Percentiles rank a stretch among this genome's conserved stretches.
Evolutionary conservation across 1,140 invertebrate genomes (phyloP).

Genomic region (Caerostris darwini): DNA sequence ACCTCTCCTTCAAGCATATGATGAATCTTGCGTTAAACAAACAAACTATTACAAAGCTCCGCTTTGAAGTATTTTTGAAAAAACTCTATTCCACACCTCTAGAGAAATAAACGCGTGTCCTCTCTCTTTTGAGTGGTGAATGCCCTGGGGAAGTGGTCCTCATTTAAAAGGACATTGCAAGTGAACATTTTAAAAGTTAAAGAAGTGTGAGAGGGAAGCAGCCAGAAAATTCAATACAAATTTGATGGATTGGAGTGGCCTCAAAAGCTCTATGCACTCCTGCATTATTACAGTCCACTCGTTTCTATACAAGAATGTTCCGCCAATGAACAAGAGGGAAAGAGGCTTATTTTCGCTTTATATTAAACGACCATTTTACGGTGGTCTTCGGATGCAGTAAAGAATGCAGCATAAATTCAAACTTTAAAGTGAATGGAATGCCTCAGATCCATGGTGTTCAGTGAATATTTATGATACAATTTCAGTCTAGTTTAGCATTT

Average conservation of each 20-base stretch:
- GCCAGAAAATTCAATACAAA: not conserved
- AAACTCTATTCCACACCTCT: not conserved
- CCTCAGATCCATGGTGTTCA: not conserved
- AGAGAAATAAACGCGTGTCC: not conserved
- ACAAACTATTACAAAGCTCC: too few species aligned
- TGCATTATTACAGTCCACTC: not conserved
- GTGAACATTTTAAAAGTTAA: not conserved
- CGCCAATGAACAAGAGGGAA: not conserved
- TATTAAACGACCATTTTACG: slow-evolving; percentile 1
- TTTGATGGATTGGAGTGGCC: slow-evolving; percentile 38
- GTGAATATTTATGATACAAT: slow-evolving; percentile 17
- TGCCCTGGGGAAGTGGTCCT: not conserved
- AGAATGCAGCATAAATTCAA: slow-evolving; percentile 3
- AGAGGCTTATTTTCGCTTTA: slow-evolving; percentile 5
- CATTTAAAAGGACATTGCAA: not conserved
- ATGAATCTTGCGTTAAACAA: too few species aligned
- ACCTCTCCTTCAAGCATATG: too few species aligned
- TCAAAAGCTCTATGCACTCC: not conserved
- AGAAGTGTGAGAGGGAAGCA: not conserved
- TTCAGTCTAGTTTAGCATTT: not conserved
- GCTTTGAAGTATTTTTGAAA: not conserved
- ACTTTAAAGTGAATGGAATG: not conserved
- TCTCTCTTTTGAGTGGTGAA: not conserved
- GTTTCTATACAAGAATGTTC: not conserved
- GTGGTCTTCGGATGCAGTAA: not conserved